These are phyloP conservation scores for Xestia ashworthii DNA, from an alignment of 2,888 invertebrate genomes.

Conservation along the genomic window DNA sequence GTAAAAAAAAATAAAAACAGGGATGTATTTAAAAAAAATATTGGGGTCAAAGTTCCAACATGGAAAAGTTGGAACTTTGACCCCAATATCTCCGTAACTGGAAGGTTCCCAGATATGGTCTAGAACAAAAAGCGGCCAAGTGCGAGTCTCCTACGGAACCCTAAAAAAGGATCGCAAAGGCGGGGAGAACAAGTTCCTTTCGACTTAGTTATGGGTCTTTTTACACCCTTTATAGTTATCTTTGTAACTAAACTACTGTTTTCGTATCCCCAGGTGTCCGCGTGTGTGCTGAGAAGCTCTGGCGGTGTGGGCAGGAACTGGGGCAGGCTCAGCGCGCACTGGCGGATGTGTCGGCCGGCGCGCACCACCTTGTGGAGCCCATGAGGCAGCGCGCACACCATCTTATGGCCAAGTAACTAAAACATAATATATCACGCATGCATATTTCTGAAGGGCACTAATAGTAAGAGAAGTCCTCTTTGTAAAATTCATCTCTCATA, in stretches of 20 bases:
- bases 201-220: too few relatives aligned
- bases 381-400: constrained; percentile 91
- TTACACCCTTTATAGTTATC: too few relatives aligned
- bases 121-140: too few relatives aligned
- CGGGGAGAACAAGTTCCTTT: too few relatives aligned
- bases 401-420: constrained; percentile 91
- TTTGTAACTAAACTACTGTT: background rate
- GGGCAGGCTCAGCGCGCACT: constrained; percentile 94
- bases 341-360: constrained; percentile 91
- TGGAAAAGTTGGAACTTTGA: too few relatives aligned
- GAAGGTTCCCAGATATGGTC: too few relatives aligned
- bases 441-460: background rate
- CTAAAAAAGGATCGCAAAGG: too few relatives aligned
- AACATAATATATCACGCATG: background rate
- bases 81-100: too few relatives aligned
- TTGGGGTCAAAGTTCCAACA: too few relatives aligned
- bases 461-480: background rate
- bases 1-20: too few relatives aligned
- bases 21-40: too few relatives aligned
- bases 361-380: constrained; percentile 90
- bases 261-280: constrained; percentile 88
- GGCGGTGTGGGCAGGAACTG: constrained; percentile 92
- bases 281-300: constrained; percentile 92
- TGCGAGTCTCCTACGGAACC: too few relatives aligned
- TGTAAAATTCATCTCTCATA: background rate